phyloP scores from a whole-genome alignment of 2,113 vertebrate genomes.

The Phaethornis superciliosus region DNA sequence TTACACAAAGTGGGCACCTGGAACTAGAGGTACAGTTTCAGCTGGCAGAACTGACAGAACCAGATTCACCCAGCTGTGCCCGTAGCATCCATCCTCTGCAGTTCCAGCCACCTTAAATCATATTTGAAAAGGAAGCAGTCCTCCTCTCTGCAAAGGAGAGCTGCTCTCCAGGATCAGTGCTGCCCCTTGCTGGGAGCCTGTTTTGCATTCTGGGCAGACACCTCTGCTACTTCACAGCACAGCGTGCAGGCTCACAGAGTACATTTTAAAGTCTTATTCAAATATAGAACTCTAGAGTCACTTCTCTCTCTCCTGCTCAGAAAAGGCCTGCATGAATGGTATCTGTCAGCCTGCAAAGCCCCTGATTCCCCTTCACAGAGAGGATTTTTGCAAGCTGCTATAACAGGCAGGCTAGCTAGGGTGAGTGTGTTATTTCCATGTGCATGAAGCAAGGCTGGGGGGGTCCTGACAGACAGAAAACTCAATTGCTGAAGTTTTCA shows the following conservation, averaged over 20 bases:
- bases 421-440: not conserved
- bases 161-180: slow-evolving; percentile 44
- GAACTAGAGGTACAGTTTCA: not conserved
- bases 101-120: not conserved
- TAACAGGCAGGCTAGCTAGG: not conserved
- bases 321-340: not conserved
- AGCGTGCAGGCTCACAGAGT: not conserved
- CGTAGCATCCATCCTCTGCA: not conserved
- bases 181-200: slow-evolving; percentile 61
- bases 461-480: not conserved
- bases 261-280: not conserved
- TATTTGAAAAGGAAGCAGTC: not conserved
- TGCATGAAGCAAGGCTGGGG: not conserved
- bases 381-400: not conserved
- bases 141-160: not conserved
- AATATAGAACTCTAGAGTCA: not conserved
- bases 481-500: not conserved
- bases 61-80: not conserved
- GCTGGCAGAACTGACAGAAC: not conserved
- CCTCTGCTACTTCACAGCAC: not conserved
- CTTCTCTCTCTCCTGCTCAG: not conserved
- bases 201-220: slow-evolving; percentile 34
- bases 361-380: not conserved
- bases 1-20: not conserved
- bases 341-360: not conserved